Base-by-base conservation (phyloP, 2,888 invertebrate species). In the Ochropacha duplaris region DNA sequence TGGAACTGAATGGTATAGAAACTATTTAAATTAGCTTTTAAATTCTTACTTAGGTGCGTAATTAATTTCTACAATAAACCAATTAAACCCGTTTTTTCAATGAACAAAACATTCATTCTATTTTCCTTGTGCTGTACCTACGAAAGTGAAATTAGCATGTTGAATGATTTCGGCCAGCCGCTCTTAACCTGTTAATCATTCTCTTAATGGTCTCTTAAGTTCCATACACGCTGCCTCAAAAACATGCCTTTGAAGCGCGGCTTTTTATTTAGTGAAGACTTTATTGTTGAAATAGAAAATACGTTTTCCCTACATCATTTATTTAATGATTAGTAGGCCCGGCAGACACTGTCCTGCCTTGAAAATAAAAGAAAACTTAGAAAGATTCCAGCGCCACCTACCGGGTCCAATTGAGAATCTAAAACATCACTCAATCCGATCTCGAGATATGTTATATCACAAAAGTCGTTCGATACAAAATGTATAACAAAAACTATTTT, bases 131-230 rank as follows among this genome's bases (percentile, higher is more conserved):
- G 61, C 58, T 57, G 61, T 66, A 72, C n/a, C n/a, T n/a, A n/a
- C 62, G 78, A 81, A 81, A 83, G 74, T 79, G 81, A 84, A 79
- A 81, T 83, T 81, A 79, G 78, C 79, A 72, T 69, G 61, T 36
- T 44, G 52, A 60, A 60, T 54, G 73, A 74, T 74, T 72, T 72
- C 70, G 76, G 69, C 69, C 72, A 66, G 65, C 64, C 69, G 59
- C 73, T 57, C 67, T 66, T 67, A 58, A 49, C 57, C 60, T 58
- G 65, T 61, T 73, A 72, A 77, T 75, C 69, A 71, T 64, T 74
- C 62, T 64, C 60, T 68, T 59, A 55, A 50, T 39, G 50, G 12
- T 34, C 22, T n/a, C 28, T 51, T 51, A 26, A 26, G 26, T 1
- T 51, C 14, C 16, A 16, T 28, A n/a, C 19, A 52, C 16, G 34